Evolutionary conservation across 1,140 invertebrate genomes (phyloP).

Genomic region (Plutomurus gul): DNA sequence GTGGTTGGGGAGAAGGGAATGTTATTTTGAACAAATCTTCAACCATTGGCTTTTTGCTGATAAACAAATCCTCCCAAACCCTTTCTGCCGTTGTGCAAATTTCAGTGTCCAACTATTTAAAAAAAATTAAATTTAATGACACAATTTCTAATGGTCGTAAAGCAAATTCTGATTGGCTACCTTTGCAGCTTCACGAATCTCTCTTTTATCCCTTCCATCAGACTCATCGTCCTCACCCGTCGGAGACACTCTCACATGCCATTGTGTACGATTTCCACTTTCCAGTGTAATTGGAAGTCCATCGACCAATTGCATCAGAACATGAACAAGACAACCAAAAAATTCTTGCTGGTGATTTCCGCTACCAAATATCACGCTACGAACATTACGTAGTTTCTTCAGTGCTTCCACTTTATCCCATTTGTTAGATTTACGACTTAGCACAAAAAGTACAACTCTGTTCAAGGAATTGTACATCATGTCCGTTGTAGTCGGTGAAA

Average conservation of each 20-base stretch:
- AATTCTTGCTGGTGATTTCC: conserved; percentile 95
- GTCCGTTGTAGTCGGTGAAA: conserved; percentile 64
- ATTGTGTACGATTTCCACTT: conserved; percentile 77
- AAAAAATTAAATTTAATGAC: background rate
- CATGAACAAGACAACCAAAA: conserved; percentile 86
- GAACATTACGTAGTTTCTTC: conserved; percentile 84
- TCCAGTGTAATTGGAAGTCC: conserved; percentile 62
- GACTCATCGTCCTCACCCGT: background rate
- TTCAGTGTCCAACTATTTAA: conserved; percentile 53
- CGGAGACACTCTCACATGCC: conserved; percentile 69
- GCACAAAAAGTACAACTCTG: conserved; percentile 86
- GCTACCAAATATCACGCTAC: conserved; percentile 72
- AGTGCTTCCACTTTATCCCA: conserved; percentile 89
- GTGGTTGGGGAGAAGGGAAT: conserved; percentile 70
- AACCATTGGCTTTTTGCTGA: conserved; percentile 93
- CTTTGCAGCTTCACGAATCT: conserved; percentile 73
- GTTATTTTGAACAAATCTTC: conserved; percentile 91
- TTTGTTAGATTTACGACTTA: conserved; percentile 82
- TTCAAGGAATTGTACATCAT: conserved; percentile 92
- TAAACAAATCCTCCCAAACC: conserved; percentile 97
- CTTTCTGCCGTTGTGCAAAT: conserved; percentile 72
- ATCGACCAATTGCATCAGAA: conserved; percentile 49
- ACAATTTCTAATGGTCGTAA: background rate
- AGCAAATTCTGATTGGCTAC: conserved; percentile 70
- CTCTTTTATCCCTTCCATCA: conserved; percentile 71